Evolutionary conservation across 2,797 vertebrate genomes (phyloP).

Genomic region (Parauchenoglanis ngamensis): DNA sequence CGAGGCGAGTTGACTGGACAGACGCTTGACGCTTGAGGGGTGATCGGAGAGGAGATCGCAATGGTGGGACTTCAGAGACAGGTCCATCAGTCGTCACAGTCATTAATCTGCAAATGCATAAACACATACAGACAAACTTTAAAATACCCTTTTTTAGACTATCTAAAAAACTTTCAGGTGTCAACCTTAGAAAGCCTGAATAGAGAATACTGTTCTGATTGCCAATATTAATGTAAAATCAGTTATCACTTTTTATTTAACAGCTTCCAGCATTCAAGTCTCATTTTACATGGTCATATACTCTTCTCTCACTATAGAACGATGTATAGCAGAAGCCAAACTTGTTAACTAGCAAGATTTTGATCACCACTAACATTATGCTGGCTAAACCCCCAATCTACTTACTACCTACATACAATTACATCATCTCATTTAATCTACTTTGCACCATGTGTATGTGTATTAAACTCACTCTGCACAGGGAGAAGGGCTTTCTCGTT

Average conservation of each 20-base stretch:
- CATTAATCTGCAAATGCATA: slow-evolving; percentile 67
- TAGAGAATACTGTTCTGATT: background rate
- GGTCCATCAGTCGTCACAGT: slow-evolving; percentile 80
- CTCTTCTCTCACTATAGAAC: background rate
- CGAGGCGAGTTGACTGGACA: slow-evolving; percentile 88
- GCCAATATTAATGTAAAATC: background rate
- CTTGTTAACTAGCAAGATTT: background rate
- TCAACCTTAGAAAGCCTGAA: background rate
- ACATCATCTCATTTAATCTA: background rate
- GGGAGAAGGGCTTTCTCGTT: slow-evolving; percentile 88
- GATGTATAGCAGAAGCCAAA: background rate
- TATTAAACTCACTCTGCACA: slow-evolving; percentile 80
- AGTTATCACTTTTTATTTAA: background rate
- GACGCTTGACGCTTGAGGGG: slow-evolving; percentile 91
- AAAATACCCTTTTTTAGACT: background rate
- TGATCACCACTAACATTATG: background rate
- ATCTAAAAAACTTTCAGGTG: background rate
- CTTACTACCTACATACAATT: background rate
- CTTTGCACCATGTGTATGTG: background rate
- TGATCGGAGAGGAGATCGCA: slow-evolving; percentile 89
- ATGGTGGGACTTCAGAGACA: slow-evolving; percentile 79
- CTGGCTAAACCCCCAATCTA: background rate
- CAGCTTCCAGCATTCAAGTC: background rate
- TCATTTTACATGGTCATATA: background rate
- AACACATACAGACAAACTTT: background rate